Conservation (phyloP, 2,797 vertebrate species). For the Coregonus sp. region DNA sequence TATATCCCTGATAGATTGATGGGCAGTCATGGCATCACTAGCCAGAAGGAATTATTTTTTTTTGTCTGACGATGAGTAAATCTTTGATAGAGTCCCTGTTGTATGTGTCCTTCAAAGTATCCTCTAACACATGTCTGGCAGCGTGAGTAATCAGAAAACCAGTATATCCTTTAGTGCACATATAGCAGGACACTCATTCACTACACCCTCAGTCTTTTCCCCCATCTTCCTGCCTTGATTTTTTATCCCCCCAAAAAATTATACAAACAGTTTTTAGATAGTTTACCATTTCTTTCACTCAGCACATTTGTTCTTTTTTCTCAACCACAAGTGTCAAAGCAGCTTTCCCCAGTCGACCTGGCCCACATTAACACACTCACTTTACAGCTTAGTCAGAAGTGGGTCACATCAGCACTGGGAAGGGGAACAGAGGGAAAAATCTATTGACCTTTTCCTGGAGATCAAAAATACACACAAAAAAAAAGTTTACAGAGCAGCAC, state of each 20-base stretch:
- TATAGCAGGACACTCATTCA: neutral
- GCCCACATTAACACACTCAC: neutral
- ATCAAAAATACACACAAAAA: slow-evolving; percentile 20
- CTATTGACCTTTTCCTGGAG: slow-evolving; percentile 16
- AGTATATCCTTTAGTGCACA: neutral
- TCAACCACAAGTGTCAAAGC: slow-evolving; percentile 7
- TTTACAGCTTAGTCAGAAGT: slow-evolving; percentile 27
- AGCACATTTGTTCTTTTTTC: too few relatives aligned
- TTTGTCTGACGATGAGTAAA: slow-evolving; percentile 32
- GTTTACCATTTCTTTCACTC: too few relatives aligned
- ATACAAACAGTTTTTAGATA: neutral
- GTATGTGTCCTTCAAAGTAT: slow-evolving; percentile 44
- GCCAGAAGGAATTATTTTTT: slow-evolving; percentile 36
- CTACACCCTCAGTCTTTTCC: neutral
- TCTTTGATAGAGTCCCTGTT: slow-evolving; percentile 23
- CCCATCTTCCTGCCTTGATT: neutral
- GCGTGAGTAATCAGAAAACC: slow-evolving; percentile 5
- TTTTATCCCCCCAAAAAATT: neutral
- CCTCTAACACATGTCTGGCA: slow-evolving; percentile 16
- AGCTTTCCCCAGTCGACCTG: neutral
- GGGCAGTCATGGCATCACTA: slow-evolving; percentile 24
- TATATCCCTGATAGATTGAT: slow-evolving; percentile 34
- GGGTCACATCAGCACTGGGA: slow-evolving; percentile 25
- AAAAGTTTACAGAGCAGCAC: slow-evolving; percentile 11
- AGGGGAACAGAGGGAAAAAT: neutral